Percentiles rank a stretch among this genome's conserved stretches.
Conservation (phyloP, 2,113 vertebrate genomes). For the Rhadina sibilatrix region DNA sequence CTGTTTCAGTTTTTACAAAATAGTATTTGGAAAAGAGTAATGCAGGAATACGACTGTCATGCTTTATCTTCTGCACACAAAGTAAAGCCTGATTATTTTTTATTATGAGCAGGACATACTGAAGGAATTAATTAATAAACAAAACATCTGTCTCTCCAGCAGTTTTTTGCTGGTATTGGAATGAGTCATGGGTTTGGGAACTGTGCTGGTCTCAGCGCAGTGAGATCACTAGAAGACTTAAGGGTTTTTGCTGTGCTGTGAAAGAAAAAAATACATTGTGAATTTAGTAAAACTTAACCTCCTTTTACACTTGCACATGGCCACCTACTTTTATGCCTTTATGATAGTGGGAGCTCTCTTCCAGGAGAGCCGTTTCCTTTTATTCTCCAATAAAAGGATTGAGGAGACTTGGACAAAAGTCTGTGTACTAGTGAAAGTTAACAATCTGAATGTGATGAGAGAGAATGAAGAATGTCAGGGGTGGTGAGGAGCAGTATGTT, state of each 20-base stretch:
- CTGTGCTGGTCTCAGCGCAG: neutral
- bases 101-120: neutral
- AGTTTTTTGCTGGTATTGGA: neutral
- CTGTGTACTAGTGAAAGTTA: neutral
- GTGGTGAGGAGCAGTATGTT: neutral
- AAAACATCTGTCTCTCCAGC: conserved; percentile 14
- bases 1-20: neutral
- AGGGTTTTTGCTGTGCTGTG: neutral
- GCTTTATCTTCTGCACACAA: neutral
- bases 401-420: neutral
- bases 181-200: conserved; percentile 33
- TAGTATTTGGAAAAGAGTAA: neutral
- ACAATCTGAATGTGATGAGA: neutral
- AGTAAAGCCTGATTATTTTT: neutral
- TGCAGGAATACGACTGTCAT: neutral
- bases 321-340: neutral
- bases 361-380: neutral
- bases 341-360: neutral
- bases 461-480: neutral
- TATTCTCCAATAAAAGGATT: neutral
- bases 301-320: neutral
- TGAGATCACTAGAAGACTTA: neutral
- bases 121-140: conserved; percentile 38
- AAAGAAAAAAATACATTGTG: neutral
- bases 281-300: neutral